phyloP scores from a whole-genome alignment of 1,140 invertebrate genomes.

The Laupala kohalensis region DNA sequence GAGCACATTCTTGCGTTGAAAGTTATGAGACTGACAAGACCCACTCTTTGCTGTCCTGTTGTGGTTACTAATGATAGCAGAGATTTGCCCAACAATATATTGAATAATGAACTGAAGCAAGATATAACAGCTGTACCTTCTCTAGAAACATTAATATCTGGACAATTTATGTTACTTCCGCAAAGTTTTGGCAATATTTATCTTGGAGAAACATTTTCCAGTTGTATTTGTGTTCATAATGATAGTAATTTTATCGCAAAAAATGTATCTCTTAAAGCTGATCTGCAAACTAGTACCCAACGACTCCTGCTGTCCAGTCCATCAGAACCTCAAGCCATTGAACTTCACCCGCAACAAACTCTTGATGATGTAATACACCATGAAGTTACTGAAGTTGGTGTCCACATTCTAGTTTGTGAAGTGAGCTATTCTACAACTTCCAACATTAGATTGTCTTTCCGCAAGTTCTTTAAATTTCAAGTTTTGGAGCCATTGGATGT shows the following conservation, averaged over 20 bases:
- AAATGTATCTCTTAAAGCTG: slow-evolving; percentile 75
- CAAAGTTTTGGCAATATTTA: slow-evolving; percentile 89
- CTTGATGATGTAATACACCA: slow-evolving; percentile 92
- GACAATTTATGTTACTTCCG: slow-evolving; percentile 80
- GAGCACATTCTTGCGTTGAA: slow-evolving; percentile 29
- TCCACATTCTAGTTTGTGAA: slow-evolving; percentile 93
- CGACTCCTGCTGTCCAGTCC: slow-evolving; percentile 59
- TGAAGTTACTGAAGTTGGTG: slow-evolving; percentile 96
- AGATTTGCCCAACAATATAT: slow-evolving; percentile 67
- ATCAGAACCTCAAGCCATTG: slow-evolving; percentile 43
- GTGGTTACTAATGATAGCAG: slow-evolving; percentile 69
- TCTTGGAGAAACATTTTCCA: slow-evolving; percentile 92
- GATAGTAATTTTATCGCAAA: slow-evolving; percentile 71
- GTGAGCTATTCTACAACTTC: slow-evolving; percentile 71
- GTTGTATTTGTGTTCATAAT: slow-evolving; percentile 94
- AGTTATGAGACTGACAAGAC: slow-evolving; percentile 84
- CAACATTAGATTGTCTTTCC: slow-evolving; percentile 60
- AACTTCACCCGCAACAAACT: slow-evolving; percentile 68
- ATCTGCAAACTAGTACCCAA: slow-evolving; percentile 84
- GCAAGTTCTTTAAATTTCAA: slow-evolving; percentile 98
- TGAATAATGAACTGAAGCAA: slow-evolving; percentile 60
- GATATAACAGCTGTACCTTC: slow-evolving; percentile 64
- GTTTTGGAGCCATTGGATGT: slow-evolving; percentile 96
- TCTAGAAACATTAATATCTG: slow-evolving; percentile 68
- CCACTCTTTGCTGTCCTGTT: slow-evolving; percentile 63